Evolutionary conservation across 2,797 vertebrate species (phyloP).

Genomic region (Argentina silus): DNA sequence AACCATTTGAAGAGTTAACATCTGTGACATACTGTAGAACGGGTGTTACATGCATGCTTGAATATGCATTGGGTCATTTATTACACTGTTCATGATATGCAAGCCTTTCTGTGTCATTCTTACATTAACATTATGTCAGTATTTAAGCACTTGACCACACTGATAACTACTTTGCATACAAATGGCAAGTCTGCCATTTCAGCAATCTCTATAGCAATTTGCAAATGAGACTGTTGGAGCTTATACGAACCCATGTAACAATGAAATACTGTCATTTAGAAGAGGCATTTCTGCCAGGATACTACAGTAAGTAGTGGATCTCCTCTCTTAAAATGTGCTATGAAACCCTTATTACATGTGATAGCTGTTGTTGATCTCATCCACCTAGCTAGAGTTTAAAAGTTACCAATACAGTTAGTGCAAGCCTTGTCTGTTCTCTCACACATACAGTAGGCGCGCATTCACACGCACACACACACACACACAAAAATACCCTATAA

Average conservation of each 20-base stretch:
- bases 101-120: no score
- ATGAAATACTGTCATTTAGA: no score
- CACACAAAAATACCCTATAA: not conserved
- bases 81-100: no score
- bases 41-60: no score
- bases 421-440: not conserved
- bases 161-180: no score
- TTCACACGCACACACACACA: not conserved
- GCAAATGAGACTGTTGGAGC: no score
- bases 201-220: no score
- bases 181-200: no score
- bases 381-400: slow-evolving; percentile 5
- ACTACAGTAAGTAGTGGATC: not conserved
- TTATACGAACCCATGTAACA: not conserved
- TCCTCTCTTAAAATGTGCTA: not conserved
- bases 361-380: not conserved
- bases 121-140: no score
- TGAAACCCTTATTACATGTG: not conserved
- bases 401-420: not conserved
- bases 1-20: not conserved
- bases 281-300: not conserved
- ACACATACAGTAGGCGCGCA: not conserved
- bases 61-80: no score
- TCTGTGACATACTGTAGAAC: no score
- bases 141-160: no score